These are phyloP conservation scores for Opisthograptis luteolata DNA, from an alignment of 2,888 invertebrate species.

Conservation along the genomic window DNA sequence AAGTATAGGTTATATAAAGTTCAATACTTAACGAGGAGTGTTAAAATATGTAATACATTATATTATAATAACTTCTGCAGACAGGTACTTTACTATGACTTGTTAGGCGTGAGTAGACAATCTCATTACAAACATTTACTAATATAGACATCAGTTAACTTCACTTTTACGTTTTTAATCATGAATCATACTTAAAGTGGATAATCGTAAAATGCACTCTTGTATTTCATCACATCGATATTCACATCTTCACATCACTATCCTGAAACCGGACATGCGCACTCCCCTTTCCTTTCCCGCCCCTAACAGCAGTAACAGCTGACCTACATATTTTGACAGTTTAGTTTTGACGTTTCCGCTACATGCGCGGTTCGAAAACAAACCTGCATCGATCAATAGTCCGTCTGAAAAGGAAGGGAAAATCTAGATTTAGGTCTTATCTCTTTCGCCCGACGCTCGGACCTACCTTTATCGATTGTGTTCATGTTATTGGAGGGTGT, in stretches of 20 bases:
- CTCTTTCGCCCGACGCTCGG: conserved; percentile 67
- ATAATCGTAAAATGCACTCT: too few species aligned
- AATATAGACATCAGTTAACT: too few species aligned
- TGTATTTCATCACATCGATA: too few species aligned
- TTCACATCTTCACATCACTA: conserved; percentile 4
- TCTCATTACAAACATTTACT: too few species aligned
- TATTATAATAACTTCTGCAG: too few species aligned
- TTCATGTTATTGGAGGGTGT: conserved; percentile 55
- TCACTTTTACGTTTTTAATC: too few species aligned
- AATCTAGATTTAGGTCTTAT: conserved; percentile 79
- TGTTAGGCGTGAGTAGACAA: too few species aligned
- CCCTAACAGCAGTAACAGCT: conserved; percentile 8
- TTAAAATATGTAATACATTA: too few species aligned
- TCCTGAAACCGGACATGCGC: conserved; percentile 23
- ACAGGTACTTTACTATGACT: too few species aligned
- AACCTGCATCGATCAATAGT: conserved; percentile 62
- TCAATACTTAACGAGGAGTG: too few species aligned
- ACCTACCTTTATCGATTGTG: conserved; percentile 69
- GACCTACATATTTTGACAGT: conserved; percentile 20
- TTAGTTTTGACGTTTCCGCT: conserved; percentile 37
- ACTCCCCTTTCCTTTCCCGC: conserved; percentile 8
- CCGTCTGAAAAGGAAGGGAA: conserved; percentile 66
- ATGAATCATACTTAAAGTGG: too few species aligned
- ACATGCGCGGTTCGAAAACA: conserved; percentile 50
- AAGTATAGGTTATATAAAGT: too few species aligned